Percentiles rank a stretch among this genome's conserved stretches.
phyloP scores from a whole-genome alignment of 2,888 invertebrate species.

The Pogonocherus hispidulus region DNA sequence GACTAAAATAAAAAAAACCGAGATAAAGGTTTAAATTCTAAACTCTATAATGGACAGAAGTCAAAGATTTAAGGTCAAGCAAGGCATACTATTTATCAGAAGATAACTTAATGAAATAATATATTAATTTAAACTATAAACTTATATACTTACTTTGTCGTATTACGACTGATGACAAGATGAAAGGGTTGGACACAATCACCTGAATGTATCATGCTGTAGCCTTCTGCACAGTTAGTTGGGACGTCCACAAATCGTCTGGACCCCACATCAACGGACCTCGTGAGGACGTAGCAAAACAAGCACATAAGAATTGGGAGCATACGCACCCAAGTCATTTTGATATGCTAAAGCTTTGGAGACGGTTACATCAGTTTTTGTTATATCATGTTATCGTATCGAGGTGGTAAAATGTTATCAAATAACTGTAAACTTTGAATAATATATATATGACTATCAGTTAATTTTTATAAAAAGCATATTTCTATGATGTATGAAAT shows the following conservation, averaged over 20 bases:
- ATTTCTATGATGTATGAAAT: not conserved
- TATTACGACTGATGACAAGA: not conserved
- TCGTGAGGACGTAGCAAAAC: not conserved
- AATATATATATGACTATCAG: not conserved
- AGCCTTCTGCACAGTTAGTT: slow-evolving; percentile 46
- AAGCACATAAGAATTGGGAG: not conserved
- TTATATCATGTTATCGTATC: not conserved
- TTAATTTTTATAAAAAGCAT: not conserved
- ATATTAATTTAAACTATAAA: not conserved
- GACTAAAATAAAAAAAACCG: too few species aligned
- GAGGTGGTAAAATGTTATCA: not conserved
- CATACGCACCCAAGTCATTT: not conserved
- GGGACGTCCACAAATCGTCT: slow-evolving; percentile 47
- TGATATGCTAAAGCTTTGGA: not conserved
- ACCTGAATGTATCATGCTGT: slow-evolving; percentile 44
- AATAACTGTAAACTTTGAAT: not conserved
- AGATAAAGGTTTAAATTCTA: too few species aligned
- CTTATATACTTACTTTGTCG: not conserved
- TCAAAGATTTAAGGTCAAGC: not conserved
- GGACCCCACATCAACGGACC: slow-evolving; percentile 6
- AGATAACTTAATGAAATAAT: not conserved
- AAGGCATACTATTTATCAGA: not conserved
- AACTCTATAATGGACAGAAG: too few species aligned
- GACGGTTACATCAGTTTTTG: not conserved
- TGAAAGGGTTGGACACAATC: slow-evolving; percentile 46